phyloP scores from a whole-genome alignment of 2,113 vertebrate species.

The Cyanoramphus novaezelandiae region DNA sequence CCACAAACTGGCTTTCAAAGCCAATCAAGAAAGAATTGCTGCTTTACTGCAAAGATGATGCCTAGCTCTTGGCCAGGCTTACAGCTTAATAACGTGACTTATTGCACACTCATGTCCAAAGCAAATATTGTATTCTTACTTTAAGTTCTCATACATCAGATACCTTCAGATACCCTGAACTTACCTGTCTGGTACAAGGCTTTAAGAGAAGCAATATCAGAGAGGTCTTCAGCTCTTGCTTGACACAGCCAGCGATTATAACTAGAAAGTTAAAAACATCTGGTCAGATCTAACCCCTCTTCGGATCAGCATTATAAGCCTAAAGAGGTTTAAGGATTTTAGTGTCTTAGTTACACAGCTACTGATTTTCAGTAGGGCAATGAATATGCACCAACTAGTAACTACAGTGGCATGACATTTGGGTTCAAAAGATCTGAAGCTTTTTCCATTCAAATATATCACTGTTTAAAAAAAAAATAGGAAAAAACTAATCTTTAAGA shows the following conservation, averaged over 20 bases:
- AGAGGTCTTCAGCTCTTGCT: slow-evolving; percentile 94
- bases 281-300: background rate
- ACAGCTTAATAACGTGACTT: background rate
- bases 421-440: background rate
- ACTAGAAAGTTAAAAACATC: slow-evolving; percentile 74
- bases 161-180: background rate
- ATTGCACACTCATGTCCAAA: background rate
- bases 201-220: slow-evolving; percentile 95
- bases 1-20: background rate
- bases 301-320: background rate
- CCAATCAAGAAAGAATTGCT: background rate
- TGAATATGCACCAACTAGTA: background rate
- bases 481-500: background rate
- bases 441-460: background rate
- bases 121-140: background rate
- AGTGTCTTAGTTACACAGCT: background rate
- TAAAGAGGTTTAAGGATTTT: background rate
- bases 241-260: slow-evolving; percentile 95
- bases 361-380: background rate
- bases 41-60: background rate
- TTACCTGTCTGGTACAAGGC: slow-evolving; percentile 96
- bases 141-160: background rate
- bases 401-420: background rate
- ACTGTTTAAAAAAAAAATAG: background rate
- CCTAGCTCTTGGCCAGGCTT: background rate